Conservation (phyloP, 1,140 invertebrate genomes). For the Drosophila truncata region DNA sequence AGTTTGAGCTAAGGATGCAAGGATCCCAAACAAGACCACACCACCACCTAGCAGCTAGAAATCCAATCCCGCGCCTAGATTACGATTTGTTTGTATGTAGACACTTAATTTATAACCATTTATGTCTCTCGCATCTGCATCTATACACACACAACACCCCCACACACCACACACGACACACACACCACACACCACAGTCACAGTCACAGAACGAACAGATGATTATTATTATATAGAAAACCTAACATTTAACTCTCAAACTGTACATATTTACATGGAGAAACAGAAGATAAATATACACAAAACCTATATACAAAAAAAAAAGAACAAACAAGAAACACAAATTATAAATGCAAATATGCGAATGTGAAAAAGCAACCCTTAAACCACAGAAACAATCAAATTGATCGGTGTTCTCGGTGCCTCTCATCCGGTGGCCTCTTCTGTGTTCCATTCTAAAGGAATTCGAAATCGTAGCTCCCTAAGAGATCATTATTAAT, state of each 20-base stretch:
- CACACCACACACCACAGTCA: constrained; percentile 7
- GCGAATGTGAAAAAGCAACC: constrained; percentile 12
- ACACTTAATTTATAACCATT: constrained; percentile 34
- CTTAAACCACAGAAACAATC: constrained; percentile 37
- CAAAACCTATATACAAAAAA: constrained; percentile 23
- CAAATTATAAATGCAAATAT: constrained; percentile 6
- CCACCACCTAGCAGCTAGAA: constrained; percentile 13
- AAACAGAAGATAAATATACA: constrained; percentile 37
- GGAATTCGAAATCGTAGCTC: constrained; percentile 33
- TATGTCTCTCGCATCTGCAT: constrained; percentile 15
- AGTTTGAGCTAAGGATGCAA: neutral
- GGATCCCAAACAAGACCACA: constrained; percentile 3
- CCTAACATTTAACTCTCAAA: constrained; percentile 39
- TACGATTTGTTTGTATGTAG: constrained; percentile 26
- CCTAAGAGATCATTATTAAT: constrained; percentile 31
- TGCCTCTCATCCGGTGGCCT: constrained; percentile 42
- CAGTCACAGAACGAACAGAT: constrained; percentile 19
- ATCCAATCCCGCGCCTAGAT: constrained; percentile 33
- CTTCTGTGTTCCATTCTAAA: constrained; percentile 34
- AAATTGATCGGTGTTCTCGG: constrained; percentile 41
- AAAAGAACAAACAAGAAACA: neutral
- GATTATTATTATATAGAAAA: constrained; percentile 15
- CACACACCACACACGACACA: constrained; percentile 17
- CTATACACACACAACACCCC: neutral
- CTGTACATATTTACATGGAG: constrained; percentile 51